Conservation (phyloP, 2,888 invertebrate species). For the Diplolepis rosae region DNA sequence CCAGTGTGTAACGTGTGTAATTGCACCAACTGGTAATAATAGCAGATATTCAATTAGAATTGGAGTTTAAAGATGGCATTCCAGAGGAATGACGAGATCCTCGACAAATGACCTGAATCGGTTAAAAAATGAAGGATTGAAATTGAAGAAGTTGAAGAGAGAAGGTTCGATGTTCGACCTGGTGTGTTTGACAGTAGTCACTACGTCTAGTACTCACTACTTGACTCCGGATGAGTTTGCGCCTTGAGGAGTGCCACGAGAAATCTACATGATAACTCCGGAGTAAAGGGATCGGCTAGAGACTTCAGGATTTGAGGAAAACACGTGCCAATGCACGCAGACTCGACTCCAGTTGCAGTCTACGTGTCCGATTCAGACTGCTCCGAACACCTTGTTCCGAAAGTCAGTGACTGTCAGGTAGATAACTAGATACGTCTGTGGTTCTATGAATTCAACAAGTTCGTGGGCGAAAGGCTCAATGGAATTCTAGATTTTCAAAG, state of each 20-base stretch:
- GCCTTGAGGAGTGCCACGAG: neutral
- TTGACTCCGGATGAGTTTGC: neutral
- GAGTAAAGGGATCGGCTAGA: conserved; percentile 34
- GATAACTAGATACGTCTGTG: neutral
- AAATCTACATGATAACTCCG: conserved; percentile 39
- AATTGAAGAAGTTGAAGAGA: neutral
- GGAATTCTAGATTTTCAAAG: too few species aligned
- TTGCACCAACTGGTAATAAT: conserved; percentile 47
- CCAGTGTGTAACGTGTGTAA: conserved; percentile 7
- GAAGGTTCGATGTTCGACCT: neutral
- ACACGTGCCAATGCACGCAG: neutral
- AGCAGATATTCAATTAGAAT: conserved; percentile 39
- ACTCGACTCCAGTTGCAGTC: neutral
- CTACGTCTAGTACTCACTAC: neutral
- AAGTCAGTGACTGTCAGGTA: conserved; percentile 3
- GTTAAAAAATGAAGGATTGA: neutral
- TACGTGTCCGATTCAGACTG: neutral
- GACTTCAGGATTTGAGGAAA: neutral
- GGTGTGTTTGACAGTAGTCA: neutral
- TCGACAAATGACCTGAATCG: neutral
- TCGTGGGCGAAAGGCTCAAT: too few species aligned
- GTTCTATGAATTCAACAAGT: conserved; percentile 5
- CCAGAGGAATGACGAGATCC: conserved; percentile 46
- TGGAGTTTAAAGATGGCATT: conserved; percentile 46
- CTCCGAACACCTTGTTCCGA: neutral